Evolutionary conservation across 2,797 vertebrate species (phyloP).

Genomic region (Myripristis murdjan): DNA sequence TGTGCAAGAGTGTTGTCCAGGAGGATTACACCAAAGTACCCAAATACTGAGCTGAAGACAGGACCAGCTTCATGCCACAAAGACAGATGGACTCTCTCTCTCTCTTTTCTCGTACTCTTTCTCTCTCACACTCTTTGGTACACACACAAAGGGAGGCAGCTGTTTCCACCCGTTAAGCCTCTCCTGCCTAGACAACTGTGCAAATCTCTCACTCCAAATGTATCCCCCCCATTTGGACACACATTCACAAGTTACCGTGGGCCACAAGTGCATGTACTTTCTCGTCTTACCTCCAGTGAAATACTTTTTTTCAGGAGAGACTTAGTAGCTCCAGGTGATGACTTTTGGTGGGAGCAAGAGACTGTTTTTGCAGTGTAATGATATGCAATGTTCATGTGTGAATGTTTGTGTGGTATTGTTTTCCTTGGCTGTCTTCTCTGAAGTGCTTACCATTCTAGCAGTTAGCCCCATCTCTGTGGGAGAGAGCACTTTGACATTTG

Average conservation of each 20-base stretch:
- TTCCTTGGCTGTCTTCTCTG: constrained; percentile 53
- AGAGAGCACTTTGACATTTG: constrained; percentile 77
- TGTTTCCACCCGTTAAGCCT: constrained; percentile 59
- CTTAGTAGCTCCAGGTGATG: not conserved
- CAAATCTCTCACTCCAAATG: constrained; percentile 53
- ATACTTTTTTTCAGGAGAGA: constrained; percentile 28
- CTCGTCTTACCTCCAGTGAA: constrained; percentile 31
- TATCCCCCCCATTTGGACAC: constrained; percentile 23
- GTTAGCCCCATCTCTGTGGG: constrained; percentile 19
- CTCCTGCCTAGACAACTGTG: constrained; percentile 61
- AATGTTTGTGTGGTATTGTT: constrained; percentile 31
- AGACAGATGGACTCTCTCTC: constrained; percentile 51
- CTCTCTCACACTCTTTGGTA: constrained; percentile 31
- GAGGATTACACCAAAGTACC: constrained; percentile 98
- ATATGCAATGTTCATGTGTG: constrained; percentile 35
- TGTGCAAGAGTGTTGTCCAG: constrained; percentile 93
- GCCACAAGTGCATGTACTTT: constrained; percentile 5
- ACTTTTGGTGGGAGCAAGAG: constrained; percentile 34
- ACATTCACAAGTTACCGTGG: constrained; percentile 28
- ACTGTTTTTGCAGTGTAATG: constrained; percentile 19
- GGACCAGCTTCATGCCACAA: constrained; percentile 52
- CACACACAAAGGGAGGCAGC: constrained; percentile 56
- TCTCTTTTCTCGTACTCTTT: constrained; percentile 19
- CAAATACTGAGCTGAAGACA: constrained; percentile 89
- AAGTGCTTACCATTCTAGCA: constrained; percentile 53